These are phyloP conservation scores for Neocloeon triangulifer DNA, from an alignment of 1,140 invertebrate genomes.

Conservation along the genomic window DNA sequence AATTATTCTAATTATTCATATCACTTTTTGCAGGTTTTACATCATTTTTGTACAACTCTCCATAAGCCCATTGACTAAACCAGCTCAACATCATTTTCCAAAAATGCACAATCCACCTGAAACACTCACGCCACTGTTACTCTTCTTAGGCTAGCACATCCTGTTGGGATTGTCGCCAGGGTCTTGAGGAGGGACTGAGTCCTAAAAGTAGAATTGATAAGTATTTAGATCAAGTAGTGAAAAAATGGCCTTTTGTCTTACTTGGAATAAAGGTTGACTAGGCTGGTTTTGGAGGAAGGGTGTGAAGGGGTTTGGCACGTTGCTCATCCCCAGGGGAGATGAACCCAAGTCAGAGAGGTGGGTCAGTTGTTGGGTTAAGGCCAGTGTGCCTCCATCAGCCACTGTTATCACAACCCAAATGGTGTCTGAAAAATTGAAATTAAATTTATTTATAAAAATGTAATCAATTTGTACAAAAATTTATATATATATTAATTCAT, in stretches of 20 bases:
- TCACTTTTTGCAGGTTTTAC: too few species aligned
- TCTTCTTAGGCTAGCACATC: too few species aligned
- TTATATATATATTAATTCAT: too few species aligned
- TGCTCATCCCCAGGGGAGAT: slow-evolving; percentile 9
- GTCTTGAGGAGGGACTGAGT: slow-evolving; percentile 9
- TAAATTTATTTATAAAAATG: slow-evolving; percentile 6
- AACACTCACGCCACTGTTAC: too few species aligned
- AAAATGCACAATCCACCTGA: too few species aligned
- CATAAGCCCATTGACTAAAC: too few species aligned
- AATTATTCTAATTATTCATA: too few species aligned
- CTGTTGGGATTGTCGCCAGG: too few species aligned
- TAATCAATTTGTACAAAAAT: slow-evolving; percentile 7
- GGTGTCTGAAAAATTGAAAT: slow-evolving; percentile 25
- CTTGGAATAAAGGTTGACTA: slow-evolving; percentile 10
- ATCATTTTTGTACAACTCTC: too few species aligned
- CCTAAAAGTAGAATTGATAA: slow-evolving; percentile 7
- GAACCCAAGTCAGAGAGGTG: slow-evolving; percentile 21
- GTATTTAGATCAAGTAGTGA: too few species aligned
- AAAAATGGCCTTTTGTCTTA: slow-evolving; percentile 2
- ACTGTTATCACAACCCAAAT: slow-evolving; percentile 47
- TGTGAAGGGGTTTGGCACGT: slow-evolving; percentile 9
- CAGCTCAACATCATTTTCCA: too few species aligned
- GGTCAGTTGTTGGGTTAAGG: slow-evolving; percentile 43
- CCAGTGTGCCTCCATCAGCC: slow-evolving; percentile 36
- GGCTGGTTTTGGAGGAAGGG: slow-evolving; percentile 4